A percentile compares a stretch with the other conserved stretches of the same genome.
Evolutionary conservation across 1,140 invertebrate genomes (phyloP).

Genomic region (Plutomurus gul): DNA sequence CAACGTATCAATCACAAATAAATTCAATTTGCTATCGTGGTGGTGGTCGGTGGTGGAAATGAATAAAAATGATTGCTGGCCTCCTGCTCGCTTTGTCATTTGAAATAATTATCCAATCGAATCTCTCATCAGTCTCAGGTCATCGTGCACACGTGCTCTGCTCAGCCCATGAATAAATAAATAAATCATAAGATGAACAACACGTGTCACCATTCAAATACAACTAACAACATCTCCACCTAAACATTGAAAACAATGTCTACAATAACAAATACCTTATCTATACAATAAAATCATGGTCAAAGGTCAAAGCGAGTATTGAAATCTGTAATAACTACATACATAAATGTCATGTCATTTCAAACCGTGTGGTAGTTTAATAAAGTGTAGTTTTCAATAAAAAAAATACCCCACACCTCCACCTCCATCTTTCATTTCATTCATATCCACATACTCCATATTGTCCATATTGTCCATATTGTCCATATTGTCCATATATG

Average conservation of each 20-base stretch:
- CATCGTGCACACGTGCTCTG: too few species aligned
- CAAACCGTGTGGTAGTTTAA: slow-evolving; percentile 12
- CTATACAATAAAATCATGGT: too few species aligned
- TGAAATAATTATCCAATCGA: neutral
- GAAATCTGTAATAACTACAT: slow-evolving; percentile 7
- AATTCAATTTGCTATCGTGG: slow-evolving; percentile 1
- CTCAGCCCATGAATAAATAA: too few species aligned
- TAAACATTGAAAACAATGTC: neutral
- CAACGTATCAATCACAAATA: neutral
- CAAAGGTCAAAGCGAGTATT: slow-evolving; percentile 19
- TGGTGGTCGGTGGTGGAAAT: too few species aligned
- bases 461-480: too few species aligned
- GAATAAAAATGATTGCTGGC: neutral
- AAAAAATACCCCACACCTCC: too few species aligned
- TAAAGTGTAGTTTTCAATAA: slow-evolving; percentile 28
- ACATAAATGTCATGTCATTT: neutral
- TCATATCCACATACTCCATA: too few species aligned
- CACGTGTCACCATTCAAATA: too few species aligned
- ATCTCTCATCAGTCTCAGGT: slow-evolving; percentile 23
- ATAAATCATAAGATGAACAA: too few species aligned
- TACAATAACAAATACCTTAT: neutral
- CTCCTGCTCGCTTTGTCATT: slow-evolving; percentile 23
- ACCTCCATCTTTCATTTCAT: too few species aligned
- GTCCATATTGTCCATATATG: too few species aligned
- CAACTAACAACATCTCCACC: neutral